Base-by-base conservation (phyloP, 23 tunicate species). In the Ascidia mentula region DNA sequence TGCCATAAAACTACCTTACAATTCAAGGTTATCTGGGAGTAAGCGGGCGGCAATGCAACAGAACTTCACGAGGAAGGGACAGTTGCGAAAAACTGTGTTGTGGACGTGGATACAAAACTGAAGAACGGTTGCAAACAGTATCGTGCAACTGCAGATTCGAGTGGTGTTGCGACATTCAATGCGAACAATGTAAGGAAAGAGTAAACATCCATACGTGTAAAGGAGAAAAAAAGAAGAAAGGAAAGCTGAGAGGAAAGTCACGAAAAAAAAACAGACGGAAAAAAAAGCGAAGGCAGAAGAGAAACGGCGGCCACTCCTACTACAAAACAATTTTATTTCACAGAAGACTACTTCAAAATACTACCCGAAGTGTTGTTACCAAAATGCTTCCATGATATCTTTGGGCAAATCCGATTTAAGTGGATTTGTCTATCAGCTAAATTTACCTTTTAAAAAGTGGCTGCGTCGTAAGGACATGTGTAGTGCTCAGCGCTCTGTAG, bases 41-140 rank as follows among this genome's bases (percentile, higher is more conserved):
- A 31, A 73, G 80, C 32, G 97, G 97, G 6, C 60, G 97, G 33
- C 90, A 86, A 73, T 91, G 97, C 80, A 91, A 91, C 80, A 60
- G 46, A 37, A 85, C 90, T 13, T 91, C 97, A 30, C 45, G 34
- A 6, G 97, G 97, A 30, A 78, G 45, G 38, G 90, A 86, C 69
- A 84, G 97, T 30, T 91, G 97, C 40, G 84, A 69, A 1, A 77
- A 74, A 28, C 34, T 91, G 71, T 91, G 97, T 42, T 91, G 97
- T 38, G 97, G 97, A 31, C 65, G 97, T 24, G 97, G 97, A 20
- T 77, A 86, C 75, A 82, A 79, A 72, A 86, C 97, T 31, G 80
- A 46, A 34, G 34, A 65, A 36, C 87, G 77, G 38, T 85, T 60
- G 2, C 72, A 77, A 46, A 81, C 71, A 32, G 73, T 40, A 40